Conservation (phyloP, 2,113 vertebrate species). For the Sebastes fasciatus region DNA sequence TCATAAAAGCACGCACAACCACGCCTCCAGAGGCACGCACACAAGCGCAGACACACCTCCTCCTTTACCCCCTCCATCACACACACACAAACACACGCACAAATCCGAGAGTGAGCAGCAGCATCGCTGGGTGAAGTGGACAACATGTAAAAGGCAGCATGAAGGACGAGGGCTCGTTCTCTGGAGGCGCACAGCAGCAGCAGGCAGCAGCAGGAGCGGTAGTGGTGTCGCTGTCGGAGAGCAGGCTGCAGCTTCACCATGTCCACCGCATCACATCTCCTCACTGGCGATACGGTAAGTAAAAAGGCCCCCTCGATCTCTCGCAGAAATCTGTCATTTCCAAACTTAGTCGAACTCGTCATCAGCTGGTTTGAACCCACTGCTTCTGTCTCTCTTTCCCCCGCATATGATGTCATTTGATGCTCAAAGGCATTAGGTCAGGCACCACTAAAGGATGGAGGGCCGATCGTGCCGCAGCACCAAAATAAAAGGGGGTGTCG, state of each 20-base stretch:
- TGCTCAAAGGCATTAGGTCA: slow-evolving; percentile 70
- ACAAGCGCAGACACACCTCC: slow-evolving; percentile 78
- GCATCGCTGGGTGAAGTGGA: slow-evolving; percentile 45
- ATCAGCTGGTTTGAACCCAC: slow-evolving; percentile 32
- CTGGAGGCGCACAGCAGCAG: slow-evolving; percentile 60
- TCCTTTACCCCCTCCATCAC: slow-evolving; percentile 51
- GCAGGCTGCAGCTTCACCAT: slow-evolving; percentile 36
- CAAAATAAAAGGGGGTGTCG: slow-evolving; percentile 72
- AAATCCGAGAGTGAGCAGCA: too few relatives aligned
- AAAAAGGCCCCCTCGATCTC: slow-evolving; percentile 45
- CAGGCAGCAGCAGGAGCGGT: slow-evolving; percentile 54
- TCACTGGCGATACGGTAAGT: slow-evolving; percentile 66
- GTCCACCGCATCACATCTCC: slow-evolving; percentile 47
- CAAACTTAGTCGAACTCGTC: slow-evolving; percentile 56
- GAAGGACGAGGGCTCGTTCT: slow-evolving; percentile 45
- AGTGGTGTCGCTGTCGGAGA: slow-evolving; percentile 39
- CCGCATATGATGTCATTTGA: slow-evolving; percentile 57
- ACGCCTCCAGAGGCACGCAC: slow-evolving; percentile 69
- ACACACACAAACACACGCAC: slow-evolving; percentile 7
- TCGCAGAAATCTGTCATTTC: background rate
- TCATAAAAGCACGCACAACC: slow-evolving; percentile 65
- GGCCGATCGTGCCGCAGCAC: slow-evolving; percentile 76
- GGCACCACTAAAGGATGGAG: slow-evolving; percentile 58
- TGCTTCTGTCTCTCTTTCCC: background rate
- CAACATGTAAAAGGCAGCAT: slow-evolving; percentile 55